phyloP scores from a whole-genome alignment of 2,113 vertebrate species.

The Australoheros scitulus region DNA sequence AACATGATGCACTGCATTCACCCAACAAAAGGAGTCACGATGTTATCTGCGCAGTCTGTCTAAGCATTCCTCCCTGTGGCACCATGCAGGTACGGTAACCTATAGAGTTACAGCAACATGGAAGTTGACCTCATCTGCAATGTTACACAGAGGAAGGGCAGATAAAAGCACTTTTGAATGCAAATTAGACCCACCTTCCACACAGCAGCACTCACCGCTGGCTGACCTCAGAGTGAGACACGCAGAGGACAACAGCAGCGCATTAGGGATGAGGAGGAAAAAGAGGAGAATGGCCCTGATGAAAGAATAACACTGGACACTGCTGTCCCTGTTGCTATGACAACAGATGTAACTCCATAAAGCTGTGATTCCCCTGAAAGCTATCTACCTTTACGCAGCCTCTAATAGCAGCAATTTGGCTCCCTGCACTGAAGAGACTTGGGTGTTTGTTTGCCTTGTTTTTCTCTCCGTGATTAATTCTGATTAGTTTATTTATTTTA shows the following conservation, averaged over 20 bases:
- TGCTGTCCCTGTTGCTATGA: conserved; percentile 35
- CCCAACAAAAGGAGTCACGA: conserved; percentile 54
- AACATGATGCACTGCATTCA: conserved; percentile 67
- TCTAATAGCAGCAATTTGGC: background rate
- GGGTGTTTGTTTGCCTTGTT: background rate
- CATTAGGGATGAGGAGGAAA: conserved; percentile 15
- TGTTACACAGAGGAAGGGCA: conserved; percentile 12
- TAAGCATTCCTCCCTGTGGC: conserved; percentile 47
- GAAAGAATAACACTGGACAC: conserved; percentile 59
- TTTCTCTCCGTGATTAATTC: background rate
- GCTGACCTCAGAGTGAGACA: conserved; percentile 46
- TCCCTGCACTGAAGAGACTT: background rate
- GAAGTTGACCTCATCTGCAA: conserved; percentile 3
- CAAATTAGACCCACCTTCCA: conserved; percentile 19
- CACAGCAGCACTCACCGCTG: conserved; percentile 39
- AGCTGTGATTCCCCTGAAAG: conserved; percentile 31
- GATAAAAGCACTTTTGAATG: conserved; percentile 30
- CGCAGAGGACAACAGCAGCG: conserved; percentile 24
- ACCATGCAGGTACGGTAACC: conserved; percentile 22
- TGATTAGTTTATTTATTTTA: background rate
- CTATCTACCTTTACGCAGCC: background rate
- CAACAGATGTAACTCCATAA: conserved; percentile 42
- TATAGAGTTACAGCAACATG: conserved; percentile 32
- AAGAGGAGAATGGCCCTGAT: conserved; percentile 50
- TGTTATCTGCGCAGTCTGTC: conserved; percentile 52